Percentiles rank a stretch among this genome's conserved stretches.
phyloP scores from a whole-genome alignment of 2,797 vertebrate genomes.

The Lagothrix lagotricha region DNA sequence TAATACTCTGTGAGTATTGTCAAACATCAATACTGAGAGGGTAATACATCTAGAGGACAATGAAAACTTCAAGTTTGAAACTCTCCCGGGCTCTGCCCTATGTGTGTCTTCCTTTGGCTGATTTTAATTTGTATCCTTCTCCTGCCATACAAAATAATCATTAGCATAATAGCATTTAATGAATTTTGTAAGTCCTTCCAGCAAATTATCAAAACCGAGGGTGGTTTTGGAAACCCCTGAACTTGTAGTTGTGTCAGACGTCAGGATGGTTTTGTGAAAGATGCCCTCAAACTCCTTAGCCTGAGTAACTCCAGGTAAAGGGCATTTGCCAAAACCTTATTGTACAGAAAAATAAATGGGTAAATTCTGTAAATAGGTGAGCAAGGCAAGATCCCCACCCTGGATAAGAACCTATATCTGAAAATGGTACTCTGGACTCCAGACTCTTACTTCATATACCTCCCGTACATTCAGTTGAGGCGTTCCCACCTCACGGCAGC shows the following conservation, averaged over 20 bases:
- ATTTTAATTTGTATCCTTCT: background rate
- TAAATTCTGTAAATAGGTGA: background rate
- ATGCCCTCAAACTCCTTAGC: background rate
- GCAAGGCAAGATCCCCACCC: background rate
- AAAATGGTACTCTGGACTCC: background rate
- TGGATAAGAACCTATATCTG: background rate
- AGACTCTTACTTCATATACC: background rate
- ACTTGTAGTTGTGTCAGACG: background rate
- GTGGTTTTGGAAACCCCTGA: background rate
- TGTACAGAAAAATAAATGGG: background rate
- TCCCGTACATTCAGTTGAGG: background rate
- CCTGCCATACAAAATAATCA: background rate
- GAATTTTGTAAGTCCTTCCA: background rate
- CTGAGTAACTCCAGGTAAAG: background rate
- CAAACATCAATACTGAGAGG: background rate
- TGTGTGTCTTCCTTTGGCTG: background rate
- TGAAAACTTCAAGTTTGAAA: background rate
- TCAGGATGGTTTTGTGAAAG: background rate
- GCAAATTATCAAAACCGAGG: background rate
- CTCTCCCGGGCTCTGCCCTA: background rate
- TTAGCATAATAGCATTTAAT: background rate
- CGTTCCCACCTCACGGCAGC: rapidly evolving
- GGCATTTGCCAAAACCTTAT: background rate
- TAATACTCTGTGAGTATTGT: background rate
- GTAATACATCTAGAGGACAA: background rate